A percentile compares a stretch with the other conserved stretches of the same genome.
Evolutionary conservation across 1,140 invertebrate species (phyloP).

Genomic region (Bombus turneri): DNA sequence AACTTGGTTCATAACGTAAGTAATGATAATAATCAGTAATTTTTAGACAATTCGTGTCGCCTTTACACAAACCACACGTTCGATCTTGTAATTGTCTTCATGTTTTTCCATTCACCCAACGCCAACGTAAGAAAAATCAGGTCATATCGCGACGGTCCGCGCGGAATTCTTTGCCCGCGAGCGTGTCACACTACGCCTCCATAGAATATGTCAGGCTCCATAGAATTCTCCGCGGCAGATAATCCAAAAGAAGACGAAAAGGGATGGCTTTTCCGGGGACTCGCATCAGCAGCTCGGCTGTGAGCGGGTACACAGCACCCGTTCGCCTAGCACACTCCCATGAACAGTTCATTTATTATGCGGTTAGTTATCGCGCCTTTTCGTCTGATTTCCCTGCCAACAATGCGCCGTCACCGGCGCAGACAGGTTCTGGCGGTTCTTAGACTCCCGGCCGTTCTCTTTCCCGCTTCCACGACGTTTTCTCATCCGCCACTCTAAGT

Average conservation of each 20-base stretch:
- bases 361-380: constrained; percentile 82
- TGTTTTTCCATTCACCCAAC: background rate
- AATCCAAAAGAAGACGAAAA: constrained; percentile 72
- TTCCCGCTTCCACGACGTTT: constrained; percentile 60
- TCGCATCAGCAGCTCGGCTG: constrained; percentile 58
- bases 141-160: constrained; percentile 28
- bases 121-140: constrained; percentile 32
- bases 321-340: constrained; percentile 64
- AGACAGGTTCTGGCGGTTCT: constrained; percentile 65
- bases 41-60: background rate
- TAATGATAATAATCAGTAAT: too few species aligned
- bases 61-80: background rate
- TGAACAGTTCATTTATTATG: constrained; percentile 83
- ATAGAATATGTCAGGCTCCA: constrained; percentile 28
- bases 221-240: constrained; percentile 41
- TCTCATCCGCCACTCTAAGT: constrained; percentile 75
- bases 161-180: background rate
- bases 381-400: constrained; percentile 83
- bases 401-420: constrained; percentile 78
- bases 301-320: constrained; percentile 66
- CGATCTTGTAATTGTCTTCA: background rate
- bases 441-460: constrained; percentile 35
- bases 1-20: background rate
- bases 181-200: constrained; percentile 19
- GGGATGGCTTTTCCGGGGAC: constrained; percentile 67